phyloP scores from a whole-genome alignment of 2,888 invertebrate species.

The Elysia crispata region DNA sequence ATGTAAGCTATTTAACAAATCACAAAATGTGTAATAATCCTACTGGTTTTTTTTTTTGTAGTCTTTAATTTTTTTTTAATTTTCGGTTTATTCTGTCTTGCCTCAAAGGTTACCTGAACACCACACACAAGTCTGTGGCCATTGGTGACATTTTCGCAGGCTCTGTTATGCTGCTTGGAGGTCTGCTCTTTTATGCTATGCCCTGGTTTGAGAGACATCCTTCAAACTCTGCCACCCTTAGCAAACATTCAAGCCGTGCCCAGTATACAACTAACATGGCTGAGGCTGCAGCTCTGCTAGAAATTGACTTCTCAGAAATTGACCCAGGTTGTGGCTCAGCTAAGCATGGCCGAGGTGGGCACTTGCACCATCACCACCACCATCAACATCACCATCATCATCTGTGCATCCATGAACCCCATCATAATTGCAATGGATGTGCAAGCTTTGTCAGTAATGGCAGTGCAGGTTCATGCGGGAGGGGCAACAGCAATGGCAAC shows the following conservation, averaged over 20 bases:
- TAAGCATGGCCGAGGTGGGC: slow-evolving; percentile 52
- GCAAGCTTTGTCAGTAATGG: slow-evolving; percentile 36
- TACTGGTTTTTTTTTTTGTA: not conserved
- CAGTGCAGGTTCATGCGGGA: slow-evolving; percentile 25
- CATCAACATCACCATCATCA: slow-evolving; percentile 47
- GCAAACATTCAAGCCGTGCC: slow-evolving; percentile 64
- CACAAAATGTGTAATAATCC: too few species aligned
- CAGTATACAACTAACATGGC: slow-evolving; percentile 67
- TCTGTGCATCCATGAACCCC: not conserved
- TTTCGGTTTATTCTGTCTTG: not conserved
- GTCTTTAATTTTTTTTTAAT: not conserved
- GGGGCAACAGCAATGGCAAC: slow-evolving; percentile 15
- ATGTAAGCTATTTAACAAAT: too few species aligned
- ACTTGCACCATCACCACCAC: slow-evolving; percentile 15
- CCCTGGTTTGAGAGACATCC: slow-evolving; percentile 69
- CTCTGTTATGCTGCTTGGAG: slow-evolving; percentile 67
- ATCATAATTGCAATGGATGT: too few species aligned
- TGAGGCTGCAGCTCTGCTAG: slow-evolving; percentile 70
- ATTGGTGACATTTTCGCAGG: slow-evolving; percentile 73
- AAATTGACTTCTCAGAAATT: slow-evolving; percentile 67
- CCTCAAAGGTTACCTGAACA: slow-evolving; percentile 66
- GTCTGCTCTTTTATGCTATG: slow-evolving; percentile 71
- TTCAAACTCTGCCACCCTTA: slow-evolving; percentile 72
- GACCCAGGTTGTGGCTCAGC: slow-evolving; percentile 57
- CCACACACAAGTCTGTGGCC: slow-evolving; percentile 57